phyloP scores from a whole-genome alignment of 2,888 invertebrate species.

The Allacma fusca region DNA sequence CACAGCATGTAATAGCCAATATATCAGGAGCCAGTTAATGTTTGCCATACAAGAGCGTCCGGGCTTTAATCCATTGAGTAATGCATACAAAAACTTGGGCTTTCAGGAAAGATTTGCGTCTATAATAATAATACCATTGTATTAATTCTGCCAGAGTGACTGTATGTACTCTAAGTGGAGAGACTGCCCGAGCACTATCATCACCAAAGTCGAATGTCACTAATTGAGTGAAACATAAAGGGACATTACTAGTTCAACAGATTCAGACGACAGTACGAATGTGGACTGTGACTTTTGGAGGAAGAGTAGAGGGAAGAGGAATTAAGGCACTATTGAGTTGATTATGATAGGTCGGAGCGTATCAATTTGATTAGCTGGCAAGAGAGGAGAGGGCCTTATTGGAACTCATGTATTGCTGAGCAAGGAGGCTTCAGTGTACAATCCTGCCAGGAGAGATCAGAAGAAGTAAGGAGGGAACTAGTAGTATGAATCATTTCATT shows the following conservation, averaged over 20 bases:
- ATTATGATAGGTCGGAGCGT: constrained; percentile 61
- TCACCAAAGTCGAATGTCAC: not conserved
- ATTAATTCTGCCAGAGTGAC: not conserved
- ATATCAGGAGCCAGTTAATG: constrained; percentile 1
- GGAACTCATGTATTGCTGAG: constrained; percentile 23
- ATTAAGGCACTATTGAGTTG: constrained; percentile 48
- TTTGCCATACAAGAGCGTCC: not conserved
- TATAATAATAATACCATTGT: not conserved
- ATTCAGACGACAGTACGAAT: not conserved
- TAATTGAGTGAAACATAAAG: not conserved
- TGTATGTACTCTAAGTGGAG: not conserved
- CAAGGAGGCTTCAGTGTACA: not conserved
- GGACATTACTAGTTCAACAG: not conserved
- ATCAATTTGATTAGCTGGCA: constrained; percentile 61
- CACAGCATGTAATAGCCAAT: constrained; percentile 3
- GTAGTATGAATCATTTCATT: constrained; percentile 47
- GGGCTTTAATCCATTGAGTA: not conserved
- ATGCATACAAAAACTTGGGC: not conserved
- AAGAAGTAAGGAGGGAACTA: not conserved
- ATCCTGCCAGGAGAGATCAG: not conserved
- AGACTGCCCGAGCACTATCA: not conserved
- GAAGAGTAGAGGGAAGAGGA: not conserved
- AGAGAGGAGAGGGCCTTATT: constrained; percentile 6
- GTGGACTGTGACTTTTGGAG: not conserved
- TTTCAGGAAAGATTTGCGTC: not conserved